Conservation (phyloP, 2,888 invertebrate species). For the Poecilus cupreus region DNA sequence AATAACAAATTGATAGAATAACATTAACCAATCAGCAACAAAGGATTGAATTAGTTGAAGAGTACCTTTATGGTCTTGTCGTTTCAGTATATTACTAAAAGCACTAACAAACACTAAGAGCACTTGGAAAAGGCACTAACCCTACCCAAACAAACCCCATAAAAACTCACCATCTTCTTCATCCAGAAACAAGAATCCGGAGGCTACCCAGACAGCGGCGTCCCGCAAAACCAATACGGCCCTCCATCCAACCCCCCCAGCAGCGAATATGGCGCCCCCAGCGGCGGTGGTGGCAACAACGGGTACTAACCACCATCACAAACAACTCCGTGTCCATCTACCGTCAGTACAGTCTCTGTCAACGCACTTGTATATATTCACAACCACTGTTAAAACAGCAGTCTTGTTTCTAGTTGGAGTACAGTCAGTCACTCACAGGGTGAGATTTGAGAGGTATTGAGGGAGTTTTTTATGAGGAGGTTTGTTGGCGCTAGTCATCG, state of each 20-base stretch:
- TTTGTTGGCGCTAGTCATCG: neutral
- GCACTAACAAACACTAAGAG: neutral
- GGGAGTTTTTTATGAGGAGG: neutral
- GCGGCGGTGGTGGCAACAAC: constrained; percentile 64
- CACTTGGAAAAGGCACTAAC: constrained; percentile 11
- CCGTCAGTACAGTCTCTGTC: neutral
- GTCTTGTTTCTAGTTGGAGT: no score
- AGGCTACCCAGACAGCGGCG: constrained; percentile 70
- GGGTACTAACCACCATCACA: constrained; percentile 36
- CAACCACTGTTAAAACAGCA: neutral
- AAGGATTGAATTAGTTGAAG: no score
- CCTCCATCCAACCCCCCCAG: constrained; percentile 73
- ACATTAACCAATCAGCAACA: no score
- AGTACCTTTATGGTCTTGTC: no score
- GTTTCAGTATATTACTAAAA: no score
- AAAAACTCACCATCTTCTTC: neutral
- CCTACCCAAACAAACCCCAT: neutral
- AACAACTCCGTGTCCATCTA: no score
- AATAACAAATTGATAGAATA: no score
- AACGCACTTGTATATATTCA: neutral
- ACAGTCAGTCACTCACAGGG: neutral
- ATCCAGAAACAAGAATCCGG: constrained; percentile 70
- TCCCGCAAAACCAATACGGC: constrained; percentile 74
- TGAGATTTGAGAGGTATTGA: neutral
- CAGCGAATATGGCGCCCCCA: constrained; percentile 77